Percentiles rank a stretch among this genome's conserved stretches.
Evolutionary conservation across 2,888 invertebrate species (phyloP).

Genomic region (Spilarctia lutea): DNA sequence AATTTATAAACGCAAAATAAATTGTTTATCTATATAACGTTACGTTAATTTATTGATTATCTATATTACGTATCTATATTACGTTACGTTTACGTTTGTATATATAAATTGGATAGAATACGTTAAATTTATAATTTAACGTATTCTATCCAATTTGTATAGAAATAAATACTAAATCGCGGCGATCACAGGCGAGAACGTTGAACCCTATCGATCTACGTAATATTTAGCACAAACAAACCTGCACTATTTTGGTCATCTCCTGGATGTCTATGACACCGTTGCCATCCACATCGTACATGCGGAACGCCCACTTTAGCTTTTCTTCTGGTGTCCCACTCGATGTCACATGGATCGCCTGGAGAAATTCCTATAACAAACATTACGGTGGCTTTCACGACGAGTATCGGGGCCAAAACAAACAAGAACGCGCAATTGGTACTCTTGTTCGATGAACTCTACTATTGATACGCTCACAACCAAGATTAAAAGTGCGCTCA

Average conservation of each 20-base stretch:
- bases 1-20: no score
- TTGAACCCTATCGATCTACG: constrained; percentile 23
- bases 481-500: constrained; percentile 22
- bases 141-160: not conserved
- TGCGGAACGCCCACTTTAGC: constrained; percentile 99
- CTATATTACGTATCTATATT: no score
- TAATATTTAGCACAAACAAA: constrained; percentile 71
- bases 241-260: constrained; percentile 99
- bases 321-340: constrained; percentile 99
- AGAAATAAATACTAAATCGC: not conserved
- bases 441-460: constrained; percentile 50
- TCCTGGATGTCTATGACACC: constrained; percentile 99
- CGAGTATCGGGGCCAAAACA: constrained; percentile 40
- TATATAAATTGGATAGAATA: no score
- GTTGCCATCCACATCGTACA: constrained; percentile 99
- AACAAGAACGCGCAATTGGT: constrained; percentile 37
- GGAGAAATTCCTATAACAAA: constrained; percentile 95
- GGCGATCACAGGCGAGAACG: constrained; percentile 9
- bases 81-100: no score
- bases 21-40: no score
- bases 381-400: constrained; percentile 44
- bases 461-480: constrained; percentile 29
- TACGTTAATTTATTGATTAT: no score
- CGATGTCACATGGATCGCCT: constrained; percentile 99
- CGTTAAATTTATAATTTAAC: no score